Evolutionary conservation across 2,113 vertebrate species (phyloP), one percentile per base, ranked within the genome.

Genomic region (Platichthys flesus): DNA sequence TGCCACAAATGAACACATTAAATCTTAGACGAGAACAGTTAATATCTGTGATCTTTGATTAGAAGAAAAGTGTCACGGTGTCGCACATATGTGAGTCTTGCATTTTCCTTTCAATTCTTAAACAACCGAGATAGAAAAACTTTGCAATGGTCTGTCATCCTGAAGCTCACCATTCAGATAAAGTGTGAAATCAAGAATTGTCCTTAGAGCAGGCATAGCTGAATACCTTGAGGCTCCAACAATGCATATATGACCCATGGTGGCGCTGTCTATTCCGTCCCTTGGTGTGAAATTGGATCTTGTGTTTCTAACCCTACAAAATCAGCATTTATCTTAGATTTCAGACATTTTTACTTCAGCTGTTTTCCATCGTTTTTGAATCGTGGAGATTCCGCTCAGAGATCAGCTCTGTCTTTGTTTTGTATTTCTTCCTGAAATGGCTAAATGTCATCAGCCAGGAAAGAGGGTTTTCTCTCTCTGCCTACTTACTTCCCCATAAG

Each of bases 121-220:
- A 1, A 31, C 31, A 31, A 7, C 31, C 6, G 31, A 31, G 31
- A 31, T 31, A 31, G 31, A 6, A 31, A 31, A 31, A 31, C n/a
- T 16, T 56, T 23, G 12, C 5, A 47, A 62, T 16, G 37, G n/a
- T 21, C 51, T 52, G 56, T 88, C 83, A 83, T 64, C 79, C 62
- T 64, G 77, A 51, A 81, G 71, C 76, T 52, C 63, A 56, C 59
- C 62, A 71, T 74, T 83, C 82, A 85, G 82, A 89, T 84, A 47
- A 68, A 89, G 78, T 79, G 78, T 62, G 76, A 83, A 85, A 87
- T 87, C 87, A 81, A 65, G 62, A 63, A 71, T 87, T 86, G 82
- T 83, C 78, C 80, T 75, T 76, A 26, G 78, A 83, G 77, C 74
- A 77, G 70, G 69, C 42, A 54, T 51, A n/a, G 37, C 57, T 71